Percentiles rank a stretch among this genome's conserved stretches.
phyloP scores from a whole-genome alignment of 2,888 invertebrate genomes.

The Vandiemenella viatica region DNA sequence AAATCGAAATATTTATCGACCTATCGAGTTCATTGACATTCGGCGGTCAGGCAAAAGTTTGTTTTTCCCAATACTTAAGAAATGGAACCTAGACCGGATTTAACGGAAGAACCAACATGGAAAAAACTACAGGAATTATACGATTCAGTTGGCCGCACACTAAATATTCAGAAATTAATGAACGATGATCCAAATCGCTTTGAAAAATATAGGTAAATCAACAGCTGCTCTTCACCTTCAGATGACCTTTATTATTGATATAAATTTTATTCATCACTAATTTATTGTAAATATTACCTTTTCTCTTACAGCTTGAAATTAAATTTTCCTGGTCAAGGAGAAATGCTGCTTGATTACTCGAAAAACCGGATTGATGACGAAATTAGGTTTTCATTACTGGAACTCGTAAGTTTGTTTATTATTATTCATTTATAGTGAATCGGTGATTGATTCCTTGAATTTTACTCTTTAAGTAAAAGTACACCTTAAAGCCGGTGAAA shows the following conservation, averaged over 20 bases:
- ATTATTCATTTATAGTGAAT: not conserved
- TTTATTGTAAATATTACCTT: not conserved
- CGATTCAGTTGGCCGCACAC: conserved; percentile 48
- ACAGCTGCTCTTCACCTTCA: too few relatives aligned
- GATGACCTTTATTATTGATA: not conserved
- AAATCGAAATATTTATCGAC: too few relatives aligned
- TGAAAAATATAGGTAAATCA: conserved; percentile 77
- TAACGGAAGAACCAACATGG: conserved; percentile 39
- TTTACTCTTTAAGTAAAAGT: too few relatives aligned
- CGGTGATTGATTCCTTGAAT: not conserved
- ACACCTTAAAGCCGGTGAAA: too few relatives aligned
- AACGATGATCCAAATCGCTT: conserved; percentile 67
- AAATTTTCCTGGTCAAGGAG: conserved; percentile 71
- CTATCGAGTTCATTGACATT: too few relatives aligned
- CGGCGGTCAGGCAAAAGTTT: too few relatives aligned
- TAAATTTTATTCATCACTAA: conserved; percentile 9
- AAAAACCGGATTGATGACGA: conserved; percentile 83
- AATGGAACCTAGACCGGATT: not conserved
- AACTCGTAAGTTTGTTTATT: conserved; percentile 47
- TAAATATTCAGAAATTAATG: conserved; percentile 75
- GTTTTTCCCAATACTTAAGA: too few relatives aligned
- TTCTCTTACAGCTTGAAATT: conserved; percentile 46
- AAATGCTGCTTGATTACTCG: conserved; percentile 87
- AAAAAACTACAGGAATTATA: conserved; percentile 61
- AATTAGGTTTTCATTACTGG: conserved; percentile 55